Evolutionary conservation across 2,888 invertebrate genomes (phyloP).

Genomic region (Diaperis boleti): DNA sequence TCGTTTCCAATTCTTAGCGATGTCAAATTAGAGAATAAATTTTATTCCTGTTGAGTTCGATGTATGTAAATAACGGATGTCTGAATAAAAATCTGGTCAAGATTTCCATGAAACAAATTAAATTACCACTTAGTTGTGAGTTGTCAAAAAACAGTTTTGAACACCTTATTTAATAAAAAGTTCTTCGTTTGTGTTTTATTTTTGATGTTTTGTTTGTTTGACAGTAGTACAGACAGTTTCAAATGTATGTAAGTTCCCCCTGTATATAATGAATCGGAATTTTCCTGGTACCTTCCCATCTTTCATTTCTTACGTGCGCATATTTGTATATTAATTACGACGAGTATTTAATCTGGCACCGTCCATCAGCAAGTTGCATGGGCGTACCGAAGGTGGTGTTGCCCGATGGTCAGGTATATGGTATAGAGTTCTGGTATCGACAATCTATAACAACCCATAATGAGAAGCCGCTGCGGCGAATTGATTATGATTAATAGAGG

Average conservation of each 20-base stretch:
- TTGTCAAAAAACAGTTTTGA: too few species aligned
- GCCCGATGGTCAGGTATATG: slow-evolving; percentile 42
- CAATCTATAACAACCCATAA: slow-evolving; percentile 66
- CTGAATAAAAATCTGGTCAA: too few species aligned
- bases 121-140: too few species aligned
- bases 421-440: slow-evolving; percentile 39
- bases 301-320: slow-evolving; percentile 6
- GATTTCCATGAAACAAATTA: too few species aligned
- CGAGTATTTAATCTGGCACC: slow-evolving; percentile 50
- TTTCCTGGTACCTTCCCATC: neutral
- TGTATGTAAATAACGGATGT: too few species aligned
- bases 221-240: too few species aligned
- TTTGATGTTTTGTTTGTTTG: too few species aligned
- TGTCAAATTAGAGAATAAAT: too few species aligned
- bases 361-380: slow-evolving; percentile 49
- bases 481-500: slow-evolving; percentile 65
- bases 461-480: slow-evolving; percentile 64
- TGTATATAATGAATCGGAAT: neutral
- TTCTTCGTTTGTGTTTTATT: too few species aligned
- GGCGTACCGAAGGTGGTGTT: slow-evolving; percentile 53
- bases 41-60: too few species aligned
- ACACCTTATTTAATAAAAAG: too few species aligned
- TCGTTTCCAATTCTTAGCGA: too few species aligned
- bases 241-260: neutral
- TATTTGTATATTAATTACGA: slow-evolving; percentile 52